Evolutionary conservation across 2,113 vertebrate genomes (phyloP).

Genomic region (Poecile atricapillus): DNA sequence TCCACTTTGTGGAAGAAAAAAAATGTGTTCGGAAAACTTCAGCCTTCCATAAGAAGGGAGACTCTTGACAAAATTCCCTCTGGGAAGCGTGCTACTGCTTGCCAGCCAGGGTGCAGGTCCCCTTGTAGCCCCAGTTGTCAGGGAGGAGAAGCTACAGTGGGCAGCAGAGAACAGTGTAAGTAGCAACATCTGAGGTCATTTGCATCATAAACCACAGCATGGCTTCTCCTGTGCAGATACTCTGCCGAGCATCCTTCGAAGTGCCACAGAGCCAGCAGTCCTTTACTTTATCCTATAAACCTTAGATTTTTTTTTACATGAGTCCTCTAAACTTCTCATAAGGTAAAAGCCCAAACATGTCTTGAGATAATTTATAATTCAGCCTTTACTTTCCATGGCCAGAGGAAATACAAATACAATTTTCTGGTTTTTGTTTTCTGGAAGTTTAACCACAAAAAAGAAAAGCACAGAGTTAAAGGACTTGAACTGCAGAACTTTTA

Average conservation of each 20-base stretch:
- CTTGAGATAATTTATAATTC: neutral
- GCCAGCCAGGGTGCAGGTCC: too few relatives aligned
- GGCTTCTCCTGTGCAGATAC: neutral
- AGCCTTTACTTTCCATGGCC: neutral
- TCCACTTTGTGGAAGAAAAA: neutral
- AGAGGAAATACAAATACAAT: neutral
- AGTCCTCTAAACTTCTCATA: neutral
- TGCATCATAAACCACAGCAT: rapidly evolving
- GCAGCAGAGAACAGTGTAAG: neutral
- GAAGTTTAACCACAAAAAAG: neutral
- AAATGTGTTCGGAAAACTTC: neutral
- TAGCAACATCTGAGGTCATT: neutral
- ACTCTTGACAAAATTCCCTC: neutral
- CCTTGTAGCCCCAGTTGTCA: neutral
- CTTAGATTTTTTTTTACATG: neutral
- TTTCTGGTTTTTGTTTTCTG: neutral
- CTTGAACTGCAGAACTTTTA: neutral
- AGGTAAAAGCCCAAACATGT: neutral
- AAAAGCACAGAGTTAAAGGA: neutral
- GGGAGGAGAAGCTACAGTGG: neutral
- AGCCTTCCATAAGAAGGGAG: rapidly evolving
- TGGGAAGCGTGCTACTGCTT: rapidly evolving
- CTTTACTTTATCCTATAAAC: neutral
- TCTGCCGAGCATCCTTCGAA: neutral
- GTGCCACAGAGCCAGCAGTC: neutral